Conservation (phyloP, 2,888 invertebrate genomes). For the Pandemis corylana region DNA sequence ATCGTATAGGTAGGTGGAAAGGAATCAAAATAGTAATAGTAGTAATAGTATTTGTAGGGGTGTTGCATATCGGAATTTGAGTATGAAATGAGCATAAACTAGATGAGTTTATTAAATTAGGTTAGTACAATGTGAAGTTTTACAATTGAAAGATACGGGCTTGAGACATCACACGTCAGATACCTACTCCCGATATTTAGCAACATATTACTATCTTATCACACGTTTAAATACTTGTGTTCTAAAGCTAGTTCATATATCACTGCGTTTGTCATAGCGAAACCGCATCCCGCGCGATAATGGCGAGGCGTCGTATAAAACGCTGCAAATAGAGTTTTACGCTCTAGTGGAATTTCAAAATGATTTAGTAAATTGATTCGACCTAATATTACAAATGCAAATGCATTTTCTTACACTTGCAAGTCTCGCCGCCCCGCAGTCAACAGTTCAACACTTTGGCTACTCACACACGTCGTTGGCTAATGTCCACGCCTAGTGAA, state of each 20-base stretch:
- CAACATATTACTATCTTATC: slow-evolving; percentile 5
- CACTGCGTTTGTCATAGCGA: not conserved
- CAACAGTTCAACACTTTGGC: too few species aligned
- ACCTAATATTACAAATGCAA: not conserved
- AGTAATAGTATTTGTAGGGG: too few species aligned
- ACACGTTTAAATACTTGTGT: not conserved
- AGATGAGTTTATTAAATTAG: not conserved
- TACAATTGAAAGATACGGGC: not conserved
- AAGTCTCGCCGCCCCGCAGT: too few species aligned
- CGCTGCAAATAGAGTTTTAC: slow-evolving; percentile 1
- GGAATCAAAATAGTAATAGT: too few species aligned
- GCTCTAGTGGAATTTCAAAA: not conserved
- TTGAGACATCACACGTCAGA: not conserved
- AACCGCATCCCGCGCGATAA: slow-evolving; percentile 7
- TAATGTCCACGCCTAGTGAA: too few species aligned
- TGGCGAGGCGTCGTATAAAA: not conserved
- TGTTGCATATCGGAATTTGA: not conserved
- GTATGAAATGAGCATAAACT: not conserved
- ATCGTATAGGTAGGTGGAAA: too few species aligned
- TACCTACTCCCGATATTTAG: not conserved
- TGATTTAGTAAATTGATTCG: not conserved
- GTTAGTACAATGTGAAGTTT: not conserved
- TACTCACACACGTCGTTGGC: too few species aligned
- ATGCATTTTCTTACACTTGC: not conserved
- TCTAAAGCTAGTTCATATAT: not conserved